These are phyloP conservation scores for Stenchaetothrips biformis DNA, from an alignment of 2,888 invertebrate species.

Conservation along the genomic window DNA sequence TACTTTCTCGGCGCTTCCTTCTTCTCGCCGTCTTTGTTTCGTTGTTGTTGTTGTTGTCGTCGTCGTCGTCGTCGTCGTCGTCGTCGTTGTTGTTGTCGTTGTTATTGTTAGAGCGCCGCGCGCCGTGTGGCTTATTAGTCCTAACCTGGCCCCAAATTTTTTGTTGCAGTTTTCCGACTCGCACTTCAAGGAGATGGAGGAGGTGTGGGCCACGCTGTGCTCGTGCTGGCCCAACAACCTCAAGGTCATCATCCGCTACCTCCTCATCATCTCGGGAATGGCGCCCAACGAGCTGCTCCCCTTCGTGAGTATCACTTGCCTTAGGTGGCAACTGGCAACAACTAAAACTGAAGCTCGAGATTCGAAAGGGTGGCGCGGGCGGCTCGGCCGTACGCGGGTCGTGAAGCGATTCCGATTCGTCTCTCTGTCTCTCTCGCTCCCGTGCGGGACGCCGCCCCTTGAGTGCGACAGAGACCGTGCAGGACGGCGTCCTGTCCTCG, in stretches of 20 bases:
- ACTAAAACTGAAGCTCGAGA: too few species aligned
- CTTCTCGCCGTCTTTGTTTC: not conserved
- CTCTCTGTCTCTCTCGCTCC: too few species aligned
- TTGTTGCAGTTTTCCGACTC: slow-evolving; percentile 81
- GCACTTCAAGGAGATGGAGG: slow-evolving; percentile 92
- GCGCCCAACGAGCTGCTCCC: slow-evolving; percentile 91
- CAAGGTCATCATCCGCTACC: slow-evolving; percentile 90
- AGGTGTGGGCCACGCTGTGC: slow-evolving; percentile 93
- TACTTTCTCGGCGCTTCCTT: not conserved
- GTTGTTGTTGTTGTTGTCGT: not conserved
- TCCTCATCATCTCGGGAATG: slow-evolving; percentile 94
- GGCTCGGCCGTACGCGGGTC: too few species aligned
- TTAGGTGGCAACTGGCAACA: too few species aligned
- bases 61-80: too few species aligned
- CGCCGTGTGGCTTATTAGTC: not conserved
- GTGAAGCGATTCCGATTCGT: too few species aligned
- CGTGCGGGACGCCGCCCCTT: too few species aligned
- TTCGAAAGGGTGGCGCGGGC: too few species aligned
- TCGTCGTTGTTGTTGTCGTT: not conserved
- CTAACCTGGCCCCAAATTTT: slow-evolving; percentile 11
- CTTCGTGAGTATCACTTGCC: slow-evolving; percentile 78
- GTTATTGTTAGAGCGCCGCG: not conserved
- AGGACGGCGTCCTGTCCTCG: too few species aligned
- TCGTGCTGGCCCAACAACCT: slow-evolving; percentile 96
- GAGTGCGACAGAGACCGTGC: too few species aligned